Evolutionary conservation across 2,113 vertebrate genomes (phyloP).

Genomic region (Turdus rufiventris): DNA sequence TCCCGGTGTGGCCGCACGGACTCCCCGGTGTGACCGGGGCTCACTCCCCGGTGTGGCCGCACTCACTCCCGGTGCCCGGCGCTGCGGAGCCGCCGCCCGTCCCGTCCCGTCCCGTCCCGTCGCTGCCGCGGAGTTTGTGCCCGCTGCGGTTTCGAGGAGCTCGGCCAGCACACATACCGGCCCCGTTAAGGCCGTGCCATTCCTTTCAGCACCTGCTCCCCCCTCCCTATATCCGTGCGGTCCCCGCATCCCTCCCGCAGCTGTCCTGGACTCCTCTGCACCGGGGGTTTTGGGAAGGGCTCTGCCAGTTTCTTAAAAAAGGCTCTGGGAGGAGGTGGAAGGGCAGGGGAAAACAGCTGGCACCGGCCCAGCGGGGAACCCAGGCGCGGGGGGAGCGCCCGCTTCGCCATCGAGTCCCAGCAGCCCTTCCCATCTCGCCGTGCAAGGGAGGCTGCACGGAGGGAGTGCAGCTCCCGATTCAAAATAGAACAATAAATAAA

Average conservation of each 20-base stretch:
- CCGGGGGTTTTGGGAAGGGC: background rate
- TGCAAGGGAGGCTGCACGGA: background rate
- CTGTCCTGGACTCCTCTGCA: background rate
- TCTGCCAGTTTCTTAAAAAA: accelerated
- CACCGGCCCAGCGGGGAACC: background rate
- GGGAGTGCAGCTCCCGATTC: background rate
- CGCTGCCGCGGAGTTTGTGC: background rate
- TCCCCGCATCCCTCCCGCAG: background rate
- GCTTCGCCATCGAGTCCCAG: accelerated
- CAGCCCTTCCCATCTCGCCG: background rate
- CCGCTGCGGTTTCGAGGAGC: background rate
- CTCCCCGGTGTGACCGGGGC: too few relatives aligned
- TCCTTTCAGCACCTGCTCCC: background rate
- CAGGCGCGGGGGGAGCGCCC: background rate
- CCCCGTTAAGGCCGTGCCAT: background rate
- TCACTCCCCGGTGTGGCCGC: too few relatives aligned
- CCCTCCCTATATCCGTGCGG: background rate
- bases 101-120: background rate
- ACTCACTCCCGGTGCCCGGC: background rate
- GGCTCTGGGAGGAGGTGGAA: background rate
- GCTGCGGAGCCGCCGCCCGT: background rate
- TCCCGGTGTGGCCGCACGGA: background rate
- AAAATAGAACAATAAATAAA: background rate
- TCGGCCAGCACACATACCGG: background rate
- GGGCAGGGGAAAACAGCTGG: background rate